Base-by-base conservation (phyloP, 2,113 vertebrate genomes). In the Alethe castanea region DNA sequence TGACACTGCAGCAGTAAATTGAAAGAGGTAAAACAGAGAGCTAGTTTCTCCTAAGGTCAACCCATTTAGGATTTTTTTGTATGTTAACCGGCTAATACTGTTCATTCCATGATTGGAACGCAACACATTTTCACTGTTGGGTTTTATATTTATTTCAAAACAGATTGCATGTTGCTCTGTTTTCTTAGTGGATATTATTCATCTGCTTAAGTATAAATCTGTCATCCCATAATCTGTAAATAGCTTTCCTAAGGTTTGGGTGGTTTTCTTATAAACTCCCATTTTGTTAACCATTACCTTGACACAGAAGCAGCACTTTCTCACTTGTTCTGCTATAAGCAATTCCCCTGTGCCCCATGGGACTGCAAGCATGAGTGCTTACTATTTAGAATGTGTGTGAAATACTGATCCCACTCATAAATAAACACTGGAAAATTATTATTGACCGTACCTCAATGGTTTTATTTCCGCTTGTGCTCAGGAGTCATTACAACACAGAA, bases 281-380 rank as follows among this genome's bases (percentile, higher is more conserved):
- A 11, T 76, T 81, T 94, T 64, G 44, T 95, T 96, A 93, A 90
- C 94, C 60, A 56, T 96, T 96, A 84, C 85, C 88, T 84, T 71
- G 48, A 72, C 40, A 86, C 11, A 67, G 57, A 90, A 86, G 38
- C 48, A 86, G 53, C 33, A 35, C 54, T 93, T 91, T 65, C 28
- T 85, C 53, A 24, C 84, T 90, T 90, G 48, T 67, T 87, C 81
- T 87, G 35, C 74, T 80, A 1, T 16, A 47, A 72, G 81, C 35
- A 91, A 44, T 56, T 88, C 13, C 24, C 3, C 29, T 60, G 48
- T 71, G 69, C 61, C 65, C 45, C 23, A 33, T 38, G 72, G 80
- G 62, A 65, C 53, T 35, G 26, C 42, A 80, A 42, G 71, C 67
- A 40, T 52, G 74, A 93, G 71, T 64, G 80, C 64, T 44, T 77